phyloP scores from a whole-genome alignment of 2,888 invertebrate genomes.

The Adineta ricciae region DNA sequence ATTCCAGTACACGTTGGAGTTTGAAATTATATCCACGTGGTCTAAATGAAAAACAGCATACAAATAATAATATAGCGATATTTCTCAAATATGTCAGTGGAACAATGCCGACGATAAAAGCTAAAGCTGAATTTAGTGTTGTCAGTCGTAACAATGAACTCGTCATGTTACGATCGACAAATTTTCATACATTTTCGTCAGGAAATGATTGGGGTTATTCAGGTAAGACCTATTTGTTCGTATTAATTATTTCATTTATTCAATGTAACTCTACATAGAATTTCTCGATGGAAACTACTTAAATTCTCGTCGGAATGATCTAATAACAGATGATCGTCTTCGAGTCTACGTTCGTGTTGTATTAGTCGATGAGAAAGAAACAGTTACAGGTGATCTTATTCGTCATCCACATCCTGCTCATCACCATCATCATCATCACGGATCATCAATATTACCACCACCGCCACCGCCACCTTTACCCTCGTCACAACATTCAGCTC shows the following conservation, averaged over 20 bases:
- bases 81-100: constrained; percentile 14
- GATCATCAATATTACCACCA: not conserved
- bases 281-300: not conserved
- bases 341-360: constrained; percentile 16
- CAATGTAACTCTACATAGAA: not conserved
- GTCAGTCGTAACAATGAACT: constrained; percentile 19
- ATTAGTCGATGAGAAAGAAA: constrained; percentile 16
- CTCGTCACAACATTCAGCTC: not conserved
- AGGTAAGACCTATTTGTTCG: not conserved
- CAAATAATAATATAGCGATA: constrained; percentile 3
- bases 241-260: not conserved
- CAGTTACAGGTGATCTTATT: not conserved
- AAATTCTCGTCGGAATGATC: constrained; percentile 15
- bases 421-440: not conserved
- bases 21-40: constrained; percentile 22
- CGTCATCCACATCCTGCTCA: not conserved
- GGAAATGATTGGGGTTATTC: constrained; percentile 19
- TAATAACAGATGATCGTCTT: not conserved
- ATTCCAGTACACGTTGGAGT: constrained; percentile 17
- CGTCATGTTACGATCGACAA: constrained; percentile 21
- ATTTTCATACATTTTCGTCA: constrained; percentile 13
- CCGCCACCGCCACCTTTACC: not conserved
- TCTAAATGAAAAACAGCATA: constrained; percentile 13
- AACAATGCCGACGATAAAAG: constrained; percentile 4
- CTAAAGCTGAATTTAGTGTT: not conserved